phyloP scores from a whole-genome alignment of 2,797 vertebrate genomes.

The Hapalemur alaotrensis region DNA sequence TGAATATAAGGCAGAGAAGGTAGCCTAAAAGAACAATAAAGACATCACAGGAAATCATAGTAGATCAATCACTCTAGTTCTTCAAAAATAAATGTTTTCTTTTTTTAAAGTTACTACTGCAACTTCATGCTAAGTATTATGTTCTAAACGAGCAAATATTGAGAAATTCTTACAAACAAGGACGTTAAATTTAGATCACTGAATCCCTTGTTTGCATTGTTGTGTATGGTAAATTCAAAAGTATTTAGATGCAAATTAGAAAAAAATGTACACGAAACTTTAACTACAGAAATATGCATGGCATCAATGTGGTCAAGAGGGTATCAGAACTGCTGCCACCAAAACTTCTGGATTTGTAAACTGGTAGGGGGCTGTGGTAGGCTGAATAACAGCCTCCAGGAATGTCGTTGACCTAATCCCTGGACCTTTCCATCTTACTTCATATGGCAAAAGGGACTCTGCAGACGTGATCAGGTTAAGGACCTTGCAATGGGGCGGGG shows the following conservation, averaged over 20 bases:
- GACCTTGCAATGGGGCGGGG: not conserved
- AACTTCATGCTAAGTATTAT: not conserved
- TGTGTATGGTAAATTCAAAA: not conserved
- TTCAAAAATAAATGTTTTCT: constrained; percentile 16
- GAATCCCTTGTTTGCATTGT: not conserved
- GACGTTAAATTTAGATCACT: not conserved
- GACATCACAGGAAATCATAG: not conserved
- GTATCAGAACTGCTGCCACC: not conserved
- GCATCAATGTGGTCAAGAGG: not conserved
- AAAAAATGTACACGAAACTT: not conserved
- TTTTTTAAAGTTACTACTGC: not conserved
- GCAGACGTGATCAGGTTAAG: not conserved
- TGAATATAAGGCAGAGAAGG: not conserved
- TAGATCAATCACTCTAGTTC: not conserved
- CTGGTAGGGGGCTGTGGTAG: not conserved
- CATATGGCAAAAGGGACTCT: not conserved
- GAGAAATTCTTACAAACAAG: not conserved
- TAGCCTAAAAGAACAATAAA: not conserved
- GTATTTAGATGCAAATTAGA: not conserved
- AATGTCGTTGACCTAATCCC: not conserved
- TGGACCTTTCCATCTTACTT: not conserved
- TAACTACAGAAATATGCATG: not conserved
- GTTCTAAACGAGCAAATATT: not conserved
- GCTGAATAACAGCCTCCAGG: not conserved
- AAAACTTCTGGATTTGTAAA: not conserved